Percentiles rank a stretch among this genome's conserved stretches.
Evolutionary conservation across 2,113 vertebrate species (phyloP).

Genomic region (Catharus fuscescens): DNA sequence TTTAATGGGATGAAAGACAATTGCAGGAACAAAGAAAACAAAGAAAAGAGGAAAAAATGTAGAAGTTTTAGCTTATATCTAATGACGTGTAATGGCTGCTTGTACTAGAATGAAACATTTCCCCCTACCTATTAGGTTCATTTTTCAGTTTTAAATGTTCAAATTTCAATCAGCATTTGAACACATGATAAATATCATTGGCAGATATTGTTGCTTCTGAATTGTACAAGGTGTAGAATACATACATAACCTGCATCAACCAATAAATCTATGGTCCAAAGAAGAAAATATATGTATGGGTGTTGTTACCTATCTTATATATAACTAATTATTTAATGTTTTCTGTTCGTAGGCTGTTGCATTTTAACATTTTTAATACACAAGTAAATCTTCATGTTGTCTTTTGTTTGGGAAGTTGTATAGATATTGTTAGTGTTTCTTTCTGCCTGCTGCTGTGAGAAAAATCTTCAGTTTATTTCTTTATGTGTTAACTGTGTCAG

Average conservation of each 20-base stretch:
- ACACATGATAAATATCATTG: neutral
- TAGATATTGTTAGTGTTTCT: neutral
- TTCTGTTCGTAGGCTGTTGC: neutral
- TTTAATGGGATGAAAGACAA: conserved; percentile 23
- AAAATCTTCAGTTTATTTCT: neutral
- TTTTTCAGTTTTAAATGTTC: neutral
- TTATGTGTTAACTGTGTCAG: neutral
- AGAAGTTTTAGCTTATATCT: neutral
- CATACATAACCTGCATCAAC: neutral
- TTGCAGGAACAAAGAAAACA: neutral
- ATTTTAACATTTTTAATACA: neutral
- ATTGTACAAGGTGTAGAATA: neutral
- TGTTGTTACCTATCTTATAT: neutral
- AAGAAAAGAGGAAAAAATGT: neutral
- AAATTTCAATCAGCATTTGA: conserved; percentile 3
- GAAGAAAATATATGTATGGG: neutral
- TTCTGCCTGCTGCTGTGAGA: neutral
- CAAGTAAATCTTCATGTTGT: neutral
- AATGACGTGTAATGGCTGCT: neutral
- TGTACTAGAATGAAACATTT: neutral
- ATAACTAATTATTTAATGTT: neutral
- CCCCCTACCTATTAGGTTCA: neutral
- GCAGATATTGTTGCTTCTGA: neutral
- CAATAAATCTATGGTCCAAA: neutral
- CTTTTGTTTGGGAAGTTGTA: neutral